These are phyloP conservation scores for Gisinianus flammeolus DNA, from an alignment of 2,888 invertebrate species.

Conservation along the genomic window DNA sequence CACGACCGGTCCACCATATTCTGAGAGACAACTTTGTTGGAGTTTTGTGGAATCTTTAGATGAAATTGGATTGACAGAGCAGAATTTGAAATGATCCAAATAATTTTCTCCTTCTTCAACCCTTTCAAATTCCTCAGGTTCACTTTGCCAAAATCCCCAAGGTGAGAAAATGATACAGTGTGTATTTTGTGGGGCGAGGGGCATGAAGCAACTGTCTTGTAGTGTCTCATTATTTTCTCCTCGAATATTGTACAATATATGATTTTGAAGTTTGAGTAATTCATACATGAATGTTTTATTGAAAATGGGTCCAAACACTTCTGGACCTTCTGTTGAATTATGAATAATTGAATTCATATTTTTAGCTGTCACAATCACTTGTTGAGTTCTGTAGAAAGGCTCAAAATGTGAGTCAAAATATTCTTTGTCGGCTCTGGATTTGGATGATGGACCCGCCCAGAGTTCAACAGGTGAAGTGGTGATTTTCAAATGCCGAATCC, in stretches of 20 bases:
- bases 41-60: constrained; percentile 58
- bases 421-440: constrained; percentile 83
- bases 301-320: constrained; percentile 83
- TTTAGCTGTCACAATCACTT: constrained; percentile 75
- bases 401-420: constrained; percentile 93
- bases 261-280: constrained; percentile 75
- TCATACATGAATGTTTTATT: constrained; percentile 77
- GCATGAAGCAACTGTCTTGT: constrained; percentile 90
- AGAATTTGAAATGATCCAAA: constrained; percentile 75
- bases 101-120: constrained; percentile 66
- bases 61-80: constrained; percentile 65
- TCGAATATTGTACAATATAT: constrained; percentile 65
- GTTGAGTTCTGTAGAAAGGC: constrained; percentile 93
- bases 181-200: constrained; percentile 73
- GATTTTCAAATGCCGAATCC: constrained; percentile 75
- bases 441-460: constrained; percentile 91
- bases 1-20: constrained; percentile 90
- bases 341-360: constrained; percentile 63
- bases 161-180: constrained; percentile 88
- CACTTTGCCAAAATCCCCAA: constrained; percentile 90
- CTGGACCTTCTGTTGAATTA: constrained; percentile 71
- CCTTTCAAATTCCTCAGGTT: constrained; percentile 66
- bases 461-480: constrained; percentile 95
- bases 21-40: constrained; percentile 66
- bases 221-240: constrained; percentile 61